phyloP scores from a whole-genome alignment of 1,140 invertebrate species.

The Leptinotarsa lineolata region DNA sequence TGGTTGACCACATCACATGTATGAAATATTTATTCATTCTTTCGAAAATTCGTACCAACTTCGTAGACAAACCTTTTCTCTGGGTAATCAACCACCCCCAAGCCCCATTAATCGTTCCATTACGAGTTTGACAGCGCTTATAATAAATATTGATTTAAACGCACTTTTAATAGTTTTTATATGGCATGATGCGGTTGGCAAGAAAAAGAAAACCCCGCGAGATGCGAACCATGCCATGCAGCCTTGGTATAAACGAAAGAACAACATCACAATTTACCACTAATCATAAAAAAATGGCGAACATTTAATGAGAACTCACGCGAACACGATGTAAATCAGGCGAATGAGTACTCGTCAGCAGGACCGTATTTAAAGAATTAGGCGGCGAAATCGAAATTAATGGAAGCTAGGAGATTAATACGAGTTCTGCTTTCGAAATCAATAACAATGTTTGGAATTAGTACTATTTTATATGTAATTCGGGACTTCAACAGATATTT shows the following conservation, averaged over 20 bases:
- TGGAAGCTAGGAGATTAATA: too few species aligned
- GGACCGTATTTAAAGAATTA: too few species aligned
- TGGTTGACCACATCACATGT: too few species aligned
- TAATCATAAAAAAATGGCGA: constrained; percentile 25
- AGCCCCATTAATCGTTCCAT: constrained; percentile 11
- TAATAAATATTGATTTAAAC: constrained; percentile 2
- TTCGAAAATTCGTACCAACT: too few species aligned
- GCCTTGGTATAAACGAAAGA: not conserved
- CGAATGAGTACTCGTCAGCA: constrained; percentile 5
- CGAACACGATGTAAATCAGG: constrained; percentile 34
- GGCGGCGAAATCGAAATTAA: too few species aligned
- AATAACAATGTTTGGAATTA: too few species aligned
- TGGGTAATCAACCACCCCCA: not conserved
- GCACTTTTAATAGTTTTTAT: not conserved
- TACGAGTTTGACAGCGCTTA: not conserved
- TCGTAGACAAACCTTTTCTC: not conserved
- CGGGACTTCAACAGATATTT: too few species aligned
- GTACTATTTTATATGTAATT: too few species aligned
- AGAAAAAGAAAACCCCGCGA: not conserved
- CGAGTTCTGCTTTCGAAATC: too few species aligned
- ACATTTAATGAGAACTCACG: constrained; percentile 31
- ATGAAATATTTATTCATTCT: too few species aligned
- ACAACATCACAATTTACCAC: constrained; percentile 20
- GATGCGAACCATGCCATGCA: not conserved
- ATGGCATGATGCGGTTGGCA: not conserved